phyloP scores from a whole-genome alignment of 2,113 vertebrate species.

The Paracanthobrama guichenoti region DNA sequence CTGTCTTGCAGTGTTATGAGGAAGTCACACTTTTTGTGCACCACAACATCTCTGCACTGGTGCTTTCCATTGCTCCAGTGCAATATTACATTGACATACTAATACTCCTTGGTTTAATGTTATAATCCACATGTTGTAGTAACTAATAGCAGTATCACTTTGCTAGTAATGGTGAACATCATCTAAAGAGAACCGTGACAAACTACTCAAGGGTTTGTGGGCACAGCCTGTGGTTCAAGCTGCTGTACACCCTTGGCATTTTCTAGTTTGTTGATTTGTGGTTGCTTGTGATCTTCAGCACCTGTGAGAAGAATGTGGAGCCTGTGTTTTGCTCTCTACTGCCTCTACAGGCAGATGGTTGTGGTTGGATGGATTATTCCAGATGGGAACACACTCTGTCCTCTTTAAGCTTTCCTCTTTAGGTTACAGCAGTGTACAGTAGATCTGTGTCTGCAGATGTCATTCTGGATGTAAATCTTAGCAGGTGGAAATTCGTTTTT shows the following conservation, averaged over 20 bases:
- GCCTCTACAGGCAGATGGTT: constrained; percentile 53
- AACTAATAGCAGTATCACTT: background rate
- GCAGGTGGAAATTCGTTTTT: constrained; percentile 35
- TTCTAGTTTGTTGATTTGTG: constrained; percentile 65
- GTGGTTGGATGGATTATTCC: constrained; percentile 34
- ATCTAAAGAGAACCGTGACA: background rate
- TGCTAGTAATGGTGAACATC: background rate
- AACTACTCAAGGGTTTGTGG: background rate
- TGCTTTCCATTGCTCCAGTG: background rate
- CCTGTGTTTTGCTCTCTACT: constrained; percentile 60
- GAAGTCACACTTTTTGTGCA: background rate
- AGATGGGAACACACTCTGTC: constrained; percentile 39
- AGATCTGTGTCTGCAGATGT: constrained; percentile 17
- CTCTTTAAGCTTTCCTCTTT: constrained; percentile 54
- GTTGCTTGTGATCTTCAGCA: constrained; percentile 67
- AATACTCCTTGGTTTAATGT: background rate
- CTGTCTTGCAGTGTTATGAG: background rate
- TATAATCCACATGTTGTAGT: background rate
- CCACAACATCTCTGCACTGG: background rate
- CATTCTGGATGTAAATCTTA: constrained; percentile 22
- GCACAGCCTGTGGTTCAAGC: background rate
- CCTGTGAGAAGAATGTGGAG: constrained; percentile 62
- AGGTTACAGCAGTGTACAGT: constrained; percentile 23
- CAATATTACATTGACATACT: background rate
- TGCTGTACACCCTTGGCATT: constrained; percentile 10